phyloP scores from a whole-genome alignment of 35 echinoderm and acorn worm species.

The Acanthaster planci region DNA sequence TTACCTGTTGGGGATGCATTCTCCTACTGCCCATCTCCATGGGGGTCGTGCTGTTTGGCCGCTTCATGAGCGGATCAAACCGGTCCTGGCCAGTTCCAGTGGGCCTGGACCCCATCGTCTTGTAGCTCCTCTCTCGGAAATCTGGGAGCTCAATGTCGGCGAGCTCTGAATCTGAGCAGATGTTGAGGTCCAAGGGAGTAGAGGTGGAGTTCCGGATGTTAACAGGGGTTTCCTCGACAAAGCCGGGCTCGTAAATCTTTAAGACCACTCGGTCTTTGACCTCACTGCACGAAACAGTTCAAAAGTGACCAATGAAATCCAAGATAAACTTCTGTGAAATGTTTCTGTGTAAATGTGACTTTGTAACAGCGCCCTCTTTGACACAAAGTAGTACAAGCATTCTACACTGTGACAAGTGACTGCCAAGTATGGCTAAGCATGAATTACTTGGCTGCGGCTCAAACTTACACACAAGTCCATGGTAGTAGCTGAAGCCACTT shows the following conservation, averaged over 20 bases:
- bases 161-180: slow-evolving; percentile 85
- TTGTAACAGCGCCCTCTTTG: too few species aligned
- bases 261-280: slow-evolving; percentile 72
- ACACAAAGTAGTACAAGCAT: too few species aligned
- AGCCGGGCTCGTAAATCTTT: slow-evolving; percentile 90
- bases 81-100: background rate
- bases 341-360: too few species aligned
- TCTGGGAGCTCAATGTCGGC: slow-evolving; percentile 56
- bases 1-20: background rate
- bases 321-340: background rate
- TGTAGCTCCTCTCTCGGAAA: slow-evolving; percentile 59
- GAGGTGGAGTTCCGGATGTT: slow-evolving; percentile 49
- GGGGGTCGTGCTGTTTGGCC: slow-evolving; percentile 33
- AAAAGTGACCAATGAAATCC: background rate
- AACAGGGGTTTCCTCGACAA: slow-evolving; percentile 49
- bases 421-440: too few species aligned
- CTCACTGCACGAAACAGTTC: slow-evolving; percentile 54
- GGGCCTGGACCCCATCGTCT: slow-evolving; percentile 58
- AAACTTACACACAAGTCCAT: too few species aligned
- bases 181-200: slow-evolving; percentile 79
- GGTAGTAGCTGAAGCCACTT: too few species aligned
- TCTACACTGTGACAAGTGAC: too few species aligned
- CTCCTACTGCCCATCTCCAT: slow-evolving; percentile 31
- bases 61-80: slow-evolving; percentile 10
- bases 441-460: too few species aligned